These are phyloP conservation scores for Muschampia plurimacula DNA, from an alignment of 2,888 invertebrate species.

Conservation along the genomic window DNA sequence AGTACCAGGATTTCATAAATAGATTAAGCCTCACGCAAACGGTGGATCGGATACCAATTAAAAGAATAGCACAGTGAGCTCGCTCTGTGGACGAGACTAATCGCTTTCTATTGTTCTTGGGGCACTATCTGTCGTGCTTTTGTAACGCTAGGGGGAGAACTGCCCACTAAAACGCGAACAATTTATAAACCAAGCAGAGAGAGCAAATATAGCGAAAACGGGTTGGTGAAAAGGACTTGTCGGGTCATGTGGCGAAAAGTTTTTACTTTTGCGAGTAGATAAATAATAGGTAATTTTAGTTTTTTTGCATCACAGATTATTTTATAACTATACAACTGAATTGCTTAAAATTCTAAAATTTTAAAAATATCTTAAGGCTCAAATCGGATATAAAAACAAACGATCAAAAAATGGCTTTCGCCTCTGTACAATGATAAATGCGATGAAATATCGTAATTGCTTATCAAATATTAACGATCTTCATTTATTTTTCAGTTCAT, in stretches of 20 bases:
- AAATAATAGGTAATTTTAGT: no score
- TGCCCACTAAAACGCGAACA: constrained; percentile 70
- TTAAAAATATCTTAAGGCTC: no score
- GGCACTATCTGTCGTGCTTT: constrained; percentile 71
- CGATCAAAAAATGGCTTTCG: no score
- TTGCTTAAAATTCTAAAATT: no score
- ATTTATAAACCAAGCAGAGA: constrained; percentile 72
- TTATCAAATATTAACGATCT: not conserved
- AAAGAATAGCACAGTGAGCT: constrained; percentile 66
- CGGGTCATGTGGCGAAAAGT: constrained; percentile 2
- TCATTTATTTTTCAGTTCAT: not conserved
- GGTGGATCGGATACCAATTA: constrained; percentile 68
- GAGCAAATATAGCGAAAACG: constrained; percentile 53
- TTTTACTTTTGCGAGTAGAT: no score
- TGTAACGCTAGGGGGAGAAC: constrained; percentile 62
- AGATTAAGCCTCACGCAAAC: constrained; percentile 39
- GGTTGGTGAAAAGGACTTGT: constrained; percentile 25
- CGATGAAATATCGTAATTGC: not conserved
- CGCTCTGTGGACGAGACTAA: constrained; percentile 63
- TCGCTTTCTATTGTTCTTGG: constrained; percentile 77
- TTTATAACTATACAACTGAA: no score
- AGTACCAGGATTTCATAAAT: constrained; percentile 30
- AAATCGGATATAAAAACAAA: no score
- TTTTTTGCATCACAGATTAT: no score
- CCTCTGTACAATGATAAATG: not conserved